Percentiles rank a stretch among this genome's conserved stretches.
These are phyloP conservation scores for Leucophenga montana DNA, from an alignment of 2,888 invertebrate genomes.

Conservation along the genomic window DNA sequence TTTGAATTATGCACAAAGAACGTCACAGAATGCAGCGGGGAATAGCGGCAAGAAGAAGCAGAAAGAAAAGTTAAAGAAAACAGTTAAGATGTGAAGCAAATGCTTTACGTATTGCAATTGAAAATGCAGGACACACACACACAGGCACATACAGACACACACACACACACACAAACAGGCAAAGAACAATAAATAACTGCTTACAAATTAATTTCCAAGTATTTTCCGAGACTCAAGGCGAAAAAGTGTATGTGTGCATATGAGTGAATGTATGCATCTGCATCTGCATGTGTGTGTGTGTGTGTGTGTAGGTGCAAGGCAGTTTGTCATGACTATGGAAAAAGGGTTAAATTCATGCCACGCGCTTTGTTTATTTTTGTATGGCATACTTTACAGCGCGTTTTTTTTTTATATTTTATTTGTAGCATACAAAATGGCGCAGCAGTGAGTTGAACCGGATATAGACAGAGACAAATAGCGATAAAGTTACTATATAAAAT, in stretches of 20 bases:
- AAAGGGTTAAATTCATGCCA: background rate
- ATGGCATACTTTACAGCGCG: slow-evolving; percentile 6
- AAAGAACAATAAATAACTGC: slow-evolving; percentile 16
- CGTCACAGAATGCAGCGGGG: background rate
- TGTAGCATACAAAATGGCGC: too few species aligned
- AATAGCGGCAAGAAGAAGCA: background rate
- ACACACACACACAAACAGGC: slow-evolving; percentile 19
- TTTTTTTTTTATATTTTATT: background rate
- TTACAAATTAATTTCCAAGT: slow-evolving; percentile 23
- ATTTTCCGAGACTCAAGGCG: background rate
- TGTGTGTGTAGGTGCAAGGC: background rate
- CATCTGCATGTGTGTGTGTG: background rate
- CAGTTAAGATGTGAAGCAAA: background rate
- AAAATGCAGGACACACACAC: background rate
- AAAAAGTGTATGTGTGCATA: background rate
- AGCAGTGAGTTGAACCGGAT: background rate
- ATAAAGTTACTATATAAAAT: too few species aligned
- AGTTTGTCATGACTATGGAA: background rate
- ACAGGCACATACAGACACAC: slow-evolving; percentile 13
- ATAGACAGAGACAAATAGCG: too few species aligned
- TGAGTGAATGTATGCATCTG: too few species aligned
- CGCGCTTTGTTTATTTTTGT: background rate
- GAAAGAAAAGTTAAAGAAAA: background rate
- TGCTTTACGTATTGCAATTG: background rate
- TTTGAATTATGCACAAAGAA: slow-evolving; percentile 21